Base-by-base conservation (phyloP, 2,113 vertebrate species). In the Motacilla tschutschensis region DNA sequence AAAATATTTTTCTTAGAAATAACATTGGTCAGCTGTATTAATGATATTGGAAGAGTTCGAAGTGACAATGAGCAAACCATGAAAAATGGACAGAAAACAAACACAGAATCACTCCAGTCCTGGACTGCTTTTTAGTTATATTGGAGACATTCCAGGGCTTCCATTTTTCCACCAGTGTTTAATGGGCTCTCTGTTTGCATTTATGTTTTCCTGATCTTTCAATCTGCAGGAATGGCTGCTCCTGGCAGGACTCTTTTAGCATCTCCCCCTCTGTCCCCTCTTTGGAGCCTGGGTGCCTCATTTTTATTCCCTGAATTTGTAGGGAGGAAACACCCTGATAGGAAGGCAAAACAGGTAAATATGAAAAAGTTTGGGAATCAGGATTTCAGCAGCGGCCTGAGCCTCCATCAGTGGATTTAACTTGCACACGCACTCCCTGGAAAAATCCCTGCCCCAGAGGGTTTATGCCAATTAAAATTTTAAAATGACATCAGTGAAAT, bases 181-280 rank as follows among this genome's bases (percentile, higher is more conserved):
- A 96, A 95, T 92, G 93, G 93, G 78, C 67, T 93, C 90, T 95
- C 93, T 96, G 92, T 96, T 93, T 95, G 93, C 92, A 94, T 92
- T 95, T 91, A 77, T 89, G 91, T 90, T 95, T 94, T 89, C 91
- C 91, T 78, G 91, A 93, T 95, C 91, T 88, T 93, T 92, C 89
- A 90, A 25, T 79, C 83, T 86, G 66, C 78, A 86, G 91, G 58
- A 90, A 74, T 54, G 88, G 81, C 88, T 87, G 71, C 66, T 91
- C 26, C 90, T 91, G 87, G 92, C 79, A 75, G 48, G 63, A 3
- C 44, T 88, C 48, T 12, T 35, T 76, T 66, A 76, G 54, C 63
- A 81, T 93, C 87, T 7, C 74, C 46, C 43, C 33, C 82, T 73
- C 51, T 20, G 0, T 58, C 73, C 28, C 21, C 33, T 70, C 75